Base-by-base conservation (phyloP, 1,140 invertebrate genomes). In the Scaptomyza montana region DNA sequence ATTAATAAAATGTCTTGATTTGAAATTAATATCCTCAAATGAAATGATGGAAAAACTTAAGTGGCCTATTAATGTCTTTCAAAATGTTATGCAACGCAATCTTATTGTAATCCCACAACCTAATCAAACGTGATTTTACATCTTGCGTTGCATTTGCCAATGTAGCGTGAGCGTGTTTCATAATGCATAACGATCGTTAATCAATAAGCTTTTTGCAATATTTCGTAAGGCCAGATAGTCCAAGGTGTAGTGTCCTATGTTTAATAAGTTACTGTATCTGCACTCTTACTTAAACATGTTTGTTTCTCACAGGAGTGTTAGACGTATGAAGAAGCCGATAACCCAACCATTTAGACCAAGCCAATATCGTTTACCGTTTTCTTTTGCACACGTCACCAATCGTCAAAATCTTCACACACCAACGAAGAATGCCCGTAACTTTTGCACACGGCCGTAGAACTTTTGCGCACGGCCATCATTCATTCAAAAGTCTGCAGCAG, bases 401-500 rank as follows among this genome's bases (percentile, higher is more conserved):
- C 68, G 89, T 87, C 76, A 62, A 89, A 77, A 33, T 89, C 65
- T 73, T 79, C 85, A 70, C 79, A 84, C 79, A 79, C 21, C 68
- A 55, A 45, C 13, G 5, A 78, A 53, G 73, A 81, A 89, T 78
- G 68, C 62, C 73, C 72, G 73, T 89, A 84, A 57, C 21, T 77
- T 89, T 89, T 89, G 84, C 84, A 84, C 84, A 89, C 84, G 84
- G 46, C 50, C 54, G 53, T 65, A 56, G 21, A 16, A 25, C 28
- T 76, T 81, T 87, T 86, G 78, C 82, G 45, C 81, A 78, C 84
- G 75, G 53, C 62, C 43, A 70, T 78, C 57, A 71, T 46, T 45
- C 41, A 28, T 41, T 41, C 57, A 47, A 12, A 54, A 68, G 67
- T 68, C 51, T 28, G 33, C 56, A 62, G 54, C 80, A 89, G 84